Evolutionary conservation across 2,888 invertebrate species (phyloP).

Genomic region (Platerodrilus igneus): DNA sequence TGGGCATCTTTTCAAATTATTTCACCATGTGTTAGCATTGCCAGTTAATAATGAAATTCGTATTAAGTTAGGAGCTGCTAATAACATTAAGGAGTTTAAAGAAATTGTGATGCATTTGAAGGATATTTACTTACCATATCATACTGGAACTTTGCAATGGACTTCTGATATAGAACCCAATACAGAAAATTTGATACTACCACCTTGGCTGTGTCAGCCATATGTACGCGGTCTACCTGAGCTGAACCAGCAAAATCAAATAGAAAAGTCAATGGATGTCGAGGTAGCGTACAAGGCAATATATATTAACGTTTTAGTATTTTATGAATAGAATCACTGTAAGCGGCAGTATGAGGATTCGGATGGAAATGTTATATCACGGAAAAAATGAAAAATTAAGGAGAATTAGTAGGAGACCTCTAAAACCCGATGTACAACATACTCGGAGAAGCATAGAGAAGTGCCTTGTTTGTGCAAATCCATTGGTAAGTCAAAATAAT

Average conservation of each 20-base stretch:
- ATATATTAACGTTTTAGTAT: slow-evolving; percentile 6
- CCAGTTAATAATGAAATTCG: slow-evolving; percentile 70
- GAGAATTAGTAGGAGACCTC: slow-evolving; percentile 67
- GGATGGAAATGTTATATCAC: slow-evolving; percentile 69
- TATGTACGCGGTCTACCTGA: slow-evolving; percentile 81
- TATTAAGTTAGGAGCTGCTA: slow-evolving; percentile 72
- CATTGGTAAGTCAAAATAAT: slow-evolving; percentile 56
- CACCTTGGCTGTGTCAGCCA: slow-evolving; percentile 94
- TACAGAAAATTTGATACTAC: slow-evolving; percentile 62
- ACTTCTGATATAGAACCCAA: slow-evolving; percentile 48
- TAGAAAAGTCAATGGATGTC: too few relatives aligned
- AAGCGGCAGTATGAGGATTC: slow-evolving; percentile 56
- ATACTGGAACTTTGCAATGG: slow-evolving; percentile 58
- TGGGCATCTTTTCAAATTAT: slow-evolving; percentile 95
- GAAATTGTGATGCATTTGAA: slow-evolving; percentile 62
- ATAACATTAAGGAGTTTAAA: slow-evolving; percentile 67
- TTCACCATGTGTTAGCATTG: slow-evolving; percentile 83
- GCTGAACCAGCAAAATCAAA: too few relatives aligned
- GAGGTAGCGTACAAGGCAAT: neutral
- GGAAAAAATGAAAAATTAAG: slow-evolving; percentile 80
- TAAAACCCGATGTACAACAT: slow-evolving; percentile 51
- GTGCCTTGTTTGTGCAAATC: slow-evolving; percentile 71
- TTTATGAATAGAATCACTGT: slow-evolving; percentile 8
- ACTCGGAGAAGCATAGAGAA: slow-evolving; percentile 58
- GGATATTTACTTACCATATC: slow-evolving; percentile 68